phyloP scores from a whole-genome alignment of 2,888 invertebrate genomes.

The Mellilla xanthometata region DNA sequence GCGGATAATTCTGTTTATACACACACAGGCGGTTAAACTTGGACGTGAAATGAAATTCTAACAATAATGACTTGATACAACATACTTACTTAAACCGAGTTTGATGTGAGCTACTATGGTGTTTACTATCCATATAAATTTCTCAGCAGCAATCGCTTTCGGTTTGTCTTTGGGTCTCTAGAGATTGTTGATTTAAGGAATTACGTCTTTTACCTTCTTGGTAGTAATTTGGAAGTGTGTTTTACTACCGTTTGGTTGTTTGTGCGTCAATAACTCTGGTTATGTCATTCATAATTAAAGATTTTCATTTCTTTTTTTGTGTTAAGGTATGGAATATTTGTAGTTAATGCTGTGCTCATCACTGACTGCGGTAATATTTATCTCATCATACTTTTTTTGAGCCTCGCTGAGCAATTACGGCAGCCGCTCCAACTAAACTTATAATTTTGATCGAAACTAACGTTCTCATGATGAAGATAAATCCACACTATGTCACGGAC shows the following conservation, averaged over 20 bases:
- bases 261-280: conserved; percentile 1
- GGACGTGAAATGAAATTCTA: conserved; percentile 54
- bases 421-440: conserved; percentile 17
- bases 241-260: conserved; percentile 20
- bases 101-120: conserved; percentile 16
- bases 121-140: conserved; percentile 40
- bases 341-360: too few species aligned
- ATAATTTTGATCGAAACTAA: conserved; percentile 48
- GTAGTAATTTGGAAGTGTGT: conserved; percentile 26
- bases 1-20: conserved; percentile 66
- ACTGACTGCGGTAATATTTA: background rate
- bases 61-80: conserved; percentile 60
- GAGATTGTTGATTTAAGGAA: conserved; percentile 31
- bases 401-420: conserved; percentile 17
- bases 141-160: conserved; percentile 30
- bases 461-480: conserved; percentile 74
- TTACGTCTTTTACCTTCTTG: conserved; percentile 29
- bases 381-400: background rate
- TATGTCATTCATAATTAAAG: too few species aligned
- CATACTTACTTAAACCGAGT: conserved; percentile 31
- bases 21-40: conserved; percentile 56
- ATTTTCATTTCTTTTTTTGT: too few species aligned
- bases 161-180: conserved; percentile 30
- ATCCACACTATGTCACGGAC: conserved; percentile 67
- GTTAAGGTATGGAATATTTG: too few species aligned